A percentile compares a stretch with the other conserved stretches of the same genome.
phyloP scores from a whole-genome alignment of 2,888 invertebrate genomes.

The Orthosia cruda region DNA sequence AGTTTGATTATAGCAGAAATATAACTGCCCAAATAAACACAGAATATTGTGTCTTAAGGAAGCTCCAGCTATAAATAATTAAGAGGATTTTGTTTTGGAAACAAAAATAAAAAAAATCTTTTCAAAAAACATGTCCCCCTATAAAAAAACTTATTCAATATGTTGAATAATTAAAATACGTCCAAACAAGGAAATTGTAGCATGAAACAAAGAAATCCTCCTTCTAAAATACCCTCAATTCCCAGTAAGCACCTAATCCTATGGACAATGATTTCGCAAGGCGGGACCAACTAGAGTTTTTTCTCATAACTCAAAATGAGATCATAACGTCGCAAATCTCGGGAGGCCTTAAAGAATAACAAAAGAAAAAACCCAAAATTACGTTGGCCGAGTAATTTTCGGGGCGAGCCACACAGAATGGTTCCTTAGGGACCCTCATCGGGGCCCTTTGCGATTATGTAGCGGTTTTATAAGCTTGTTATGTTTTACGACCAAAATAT shows the following conservation, averaged over 20 bases:
- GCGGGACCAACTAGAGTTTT: conserved; percentile 88
- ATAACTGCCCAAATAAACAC: background rate
- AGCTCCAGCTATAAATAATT: background rate
- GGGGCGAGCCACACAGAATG: conserved; percentile 87
- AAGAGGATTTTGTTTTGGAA: conserved; percentile 5
- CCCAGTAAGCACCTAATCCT: conserved; percentile 86
- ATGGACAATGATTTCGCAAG: conserved; percentile 86
- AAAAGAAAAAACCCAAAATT: conserved; percentile 90
- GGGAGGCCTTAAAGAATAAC: conserved; percentile 89
- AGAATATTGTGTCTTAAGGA: conserved; percentile 2
- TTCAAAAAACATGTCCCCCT: conserved; percentile 14
- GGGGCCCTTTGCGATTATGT: conserved; percentile 88
- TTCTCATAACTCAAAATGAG: conserved; percentile 91
- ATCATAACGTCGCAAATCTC: conserved; percentile 90
- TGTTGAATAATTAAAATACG: conserved; percentile 63
- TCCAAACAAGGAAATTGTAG: conserved; percentile 69
- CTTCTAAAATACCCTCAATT: conserved; percentile 73
- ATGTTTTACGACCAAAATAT: conserved; percentile 88
- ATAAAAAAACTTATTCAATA: conserved; percentile 50
- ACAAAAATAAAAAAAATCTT: no score
- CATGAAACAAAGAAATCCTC: conserved; percentile 66
- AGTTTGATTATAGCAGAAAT: background rate
- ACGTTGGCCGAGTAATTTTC: conserved; percentile 90
- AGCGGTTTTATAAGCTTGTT: conserved; percentile 91
- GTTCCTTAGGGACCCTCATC: conserved; percentile 85